Conservation (phyloP, 2,113 vertebrate genomes). For the Onychorhynchus coronatus region DNA sequence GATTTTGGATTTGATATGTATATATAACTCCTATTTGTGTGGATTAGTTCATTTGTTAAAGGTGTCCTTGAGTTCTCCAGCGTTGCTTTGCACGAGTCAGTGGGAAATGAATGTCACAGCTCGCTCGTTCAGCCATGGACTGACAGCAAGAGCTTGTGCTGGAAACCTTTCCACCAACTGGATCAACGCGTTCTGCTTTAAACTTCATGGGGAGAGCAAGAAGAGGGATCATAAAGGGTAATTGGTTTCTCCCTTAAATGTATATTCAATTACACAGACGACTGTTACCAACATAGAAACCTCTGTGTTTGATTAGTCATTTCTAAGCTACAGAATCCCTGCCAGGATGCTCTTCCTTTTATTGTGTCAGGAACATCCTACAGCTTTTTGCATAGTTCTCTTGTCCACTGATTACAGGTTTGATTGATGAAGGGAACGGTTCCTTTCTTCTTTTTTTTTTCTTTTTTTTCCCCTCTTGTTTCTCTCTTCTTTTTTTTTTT, state of each 20-base stretch:
- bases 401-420: neutral
- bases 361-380: neutral
- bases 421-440: neutral
- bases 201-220: neutral
- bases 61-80: neutral
- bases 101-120: neutral
- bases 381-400: neutral
- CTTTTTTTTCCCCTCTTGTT: neutral
- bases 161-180: neutral
- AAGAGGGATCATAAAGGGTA: neutral
- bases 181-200: neutral
- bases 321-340: neutral
- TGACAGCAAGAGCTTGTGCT: neutral
- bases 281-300: neutral
- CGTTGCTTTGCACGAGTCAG: neutral
- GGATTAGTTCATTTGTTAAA: neutral
- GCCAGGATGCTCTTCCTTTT: neutral
- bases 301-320: neutral
- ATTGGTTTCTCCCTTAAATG: neutral
- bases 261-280: neutral
- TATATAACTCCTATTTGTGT: neutral
- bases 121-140: rapidly evolving
- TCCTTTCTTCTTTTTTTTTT: neutral
- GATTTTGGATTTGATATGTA: neutral
- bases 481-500: rapidly evolving